A percentile compares a stretch with the other conserved stretches of the same genome.
phyloP scores from a whole-genome alignment of 2,888 invertebrate species.

The Steromphala cineraria region DNA sequence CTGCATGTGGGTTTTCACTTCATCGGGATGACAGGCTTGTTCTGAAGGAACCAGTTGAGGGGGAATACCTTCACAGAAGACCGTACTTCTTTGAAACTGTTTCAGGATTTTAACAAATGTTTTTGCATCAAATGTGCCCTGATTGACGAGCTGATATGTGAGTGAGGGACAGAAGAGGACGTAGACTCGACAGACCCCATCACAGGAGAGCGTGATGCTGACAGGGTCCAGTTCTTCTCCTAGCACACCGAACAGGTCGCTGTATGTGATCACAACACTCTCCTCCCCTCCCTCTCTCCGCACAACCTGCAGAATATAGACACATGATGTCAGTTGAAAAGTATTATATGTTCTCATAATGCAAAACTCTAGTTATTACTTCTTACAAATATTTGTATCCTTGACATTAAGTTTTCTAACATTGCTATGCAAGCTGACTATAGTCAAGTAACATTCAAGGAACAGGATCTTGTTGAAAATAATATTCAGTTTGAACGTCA shows the following conservation, averaged over 20 bases:
- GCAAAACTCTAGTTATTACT: no score
- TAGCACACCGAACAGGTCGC: not conserved
- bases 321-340: not conserved
- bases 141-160: not conserved
- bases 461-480: no score
- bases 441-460: no score
- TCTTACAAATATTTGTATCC: no score
- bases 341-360: no score
- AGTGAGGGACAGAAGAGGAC: not conserved
- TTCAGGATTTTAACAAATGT: conserved; percentile 5
- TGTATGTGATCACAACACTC: conserved; percentile 11
- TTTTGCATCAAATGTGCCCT: conserved; percentile 15
- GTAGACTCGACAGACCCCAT: not conserved
- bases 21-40: not conserved
- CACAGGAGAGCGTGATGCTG: not conserved
- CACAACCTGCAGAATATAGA: not conserved
- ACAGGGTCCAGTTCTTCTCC: conserved; percentile 21
- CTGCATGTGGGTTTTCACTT: not conserved
- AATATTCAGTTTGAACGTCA: no score
- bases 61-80: not conserved
- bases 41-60: not conserved
- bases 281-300: not conserved
- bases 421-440: no score
- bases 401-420: no score
- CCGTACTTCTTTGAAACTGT: not conserved